These are phyloP conservation scores for Luperina nickerlii DNA, from an alignment of 2,888 invertebrate species.

Conservation along the genomic window DNA sequence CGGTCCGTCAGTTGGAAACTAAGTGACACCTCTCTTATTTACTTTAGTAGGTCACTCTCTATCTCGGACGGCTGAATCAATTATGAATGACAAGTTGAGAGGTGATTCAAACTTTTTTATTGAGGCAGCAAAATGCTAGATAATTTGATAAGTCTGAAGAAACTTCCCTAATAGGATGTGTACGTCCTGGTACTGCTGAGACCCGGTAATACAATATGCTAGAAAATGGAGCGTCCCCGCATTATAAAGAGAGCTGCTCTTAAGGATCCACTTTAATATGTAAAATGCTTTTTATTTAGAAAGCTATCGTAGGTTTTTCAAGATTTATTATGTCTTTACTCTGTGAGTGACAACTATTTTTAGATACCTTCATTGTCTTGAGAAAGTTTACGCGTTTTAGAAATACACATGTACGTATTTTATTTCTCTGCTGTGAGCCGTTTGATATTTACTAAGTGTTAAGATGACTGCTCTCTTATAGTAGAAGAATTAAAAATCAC, in stretches of 20 bases:
- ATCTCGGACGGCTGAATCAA: constrained; percentile 33
- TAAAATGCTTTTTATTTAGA: constrained; percentile 41
- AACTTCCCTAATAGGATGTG: constrained; percentile 36
- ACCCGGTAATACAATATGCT: constrained; percentile 50
- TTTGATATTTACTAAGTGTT: background rate
- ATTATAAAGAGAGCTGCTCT: constrained; percentile 42
- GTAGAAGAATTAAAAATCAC: background rate
- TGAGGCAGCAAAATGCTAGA: constrained; percentile 11
- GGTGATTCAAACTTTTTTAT: constrained; percentile 38
- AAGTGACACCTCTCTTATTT: constrained; percentile 29
- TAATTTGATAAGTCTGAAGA: constrained; percentile 34
- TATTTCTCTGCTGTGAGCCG: no score
- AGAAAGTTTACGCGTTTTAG: background rate
- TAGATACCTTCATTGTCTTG: background rate
- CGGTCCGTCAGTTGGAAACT: constrained; percentile 60
- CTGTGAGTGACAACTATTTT: background rate
- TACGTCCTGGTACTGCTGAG: constrained; percentile 21
- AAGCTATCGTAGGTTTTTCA: constrained; percentile 11
- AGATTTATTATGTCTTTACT: background rate
- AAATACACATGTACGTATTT: background rate
- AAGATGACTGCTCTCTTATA: no score
- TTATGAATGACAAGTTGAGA: constrained; percentile 37
- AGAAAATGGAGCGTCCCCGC: constrained; percentile 41
- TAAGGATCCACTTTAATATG: constrained; percentile 29
- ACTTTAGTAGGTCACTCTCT: constrained; percentile 40